These are phyloP conservation scores for Palythoa grandiflora DNA, from an alignment of 92 coral and sea anemone genomes.

Conservation along the genomic window DNA sequence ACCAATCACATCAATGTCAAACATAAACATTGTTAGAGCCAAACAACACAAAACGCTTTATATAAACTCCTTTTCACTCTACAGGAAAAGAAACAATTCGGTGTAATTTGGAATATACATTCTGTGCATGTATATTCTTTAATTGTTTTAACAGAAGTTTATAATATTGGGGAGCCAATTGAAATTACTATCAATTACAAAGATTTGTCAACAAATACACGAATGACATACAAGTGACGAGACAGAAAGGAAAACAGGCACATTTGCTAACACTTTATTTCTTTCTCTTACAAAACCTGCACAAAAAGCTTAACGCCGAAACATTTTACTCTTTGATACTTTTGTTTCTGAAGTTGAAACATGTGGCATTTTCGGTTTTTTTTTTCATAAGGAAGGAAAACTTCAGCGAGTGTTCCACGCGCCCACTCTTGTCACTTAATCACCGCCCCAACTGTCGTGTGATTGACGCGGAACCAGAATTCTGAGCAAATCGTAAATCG, in stretches of 20 bases:
- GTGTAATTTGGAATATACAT: background rate
- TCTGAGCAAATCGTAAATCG: too few relatives aligned
- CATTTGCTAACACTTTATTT: background rate
- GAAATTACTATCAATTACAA: background rate
- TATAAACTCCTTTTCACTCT: background rate
- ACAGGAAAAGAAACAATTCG: background rate
- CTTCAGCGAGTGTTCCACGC: too few relatives aligned
- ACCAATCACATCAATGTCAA: background rate
- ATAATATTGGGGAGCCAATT: background rate
- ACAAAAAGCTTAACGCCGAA: background rate
- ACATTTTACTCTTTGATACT: background rate
- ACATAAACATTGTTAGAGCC: background rate
- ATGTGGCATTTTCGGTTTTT: too few relatives aligned
- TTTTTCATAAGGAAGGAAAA: too few relatives aligned
- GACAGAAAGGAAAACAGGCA: background rate
- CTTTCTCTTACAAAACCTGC: background rate
- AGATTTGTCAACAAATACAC: background rate
- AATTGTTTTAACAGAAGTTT: constrained; percentile 10
- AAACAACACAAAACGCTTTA: background rate
- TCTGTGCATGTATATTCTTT: background rate
- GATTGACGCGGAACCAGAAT: too few relatives aligned
- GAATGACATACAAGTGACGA: background rate
- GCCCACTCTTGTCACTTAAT: too few relatives aligned
- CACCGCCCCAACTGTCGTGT: too few relatives aligned
- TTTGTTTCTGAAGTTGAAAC: too few relatives aligned